Conservation (phyloP, 2,797 vertebrate genomes). For the Aselliscus stoliczkanus region DNA sequence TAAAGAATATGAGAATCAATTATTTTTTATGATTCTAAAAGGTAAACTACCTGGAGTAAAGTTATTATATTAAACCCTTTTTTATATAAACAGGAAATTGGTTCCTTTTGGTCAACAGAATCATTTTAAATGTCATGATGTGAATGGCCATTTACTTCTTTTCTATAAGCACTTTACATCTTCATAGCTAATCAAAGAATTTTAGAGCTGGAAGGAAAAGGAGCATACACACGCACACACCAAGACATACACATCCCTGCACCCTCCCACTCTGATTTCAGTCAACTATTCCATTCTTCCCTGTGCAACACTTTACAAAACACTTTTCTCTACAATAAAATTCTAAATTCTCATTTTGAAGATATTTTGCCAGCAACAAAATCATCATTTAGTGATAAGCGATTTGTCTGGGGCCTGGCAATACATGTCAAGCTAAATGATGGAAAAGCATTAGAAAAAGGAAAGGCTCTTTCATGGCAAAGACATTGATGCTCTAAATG, state of each 20-base stretch:
- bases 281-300: neutral
- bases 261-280: neutral
- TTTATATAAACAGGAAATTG: neutral
- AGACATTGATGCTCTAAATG: neutral
- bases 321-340: neutral
- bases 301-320: neutral
- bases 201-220: neutral
- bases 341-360: neutral
- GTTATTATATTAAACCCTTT: neutral
- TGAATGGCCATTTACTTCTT: neutral
- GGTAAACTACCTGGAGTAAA: neutral
- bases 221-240: neutral
- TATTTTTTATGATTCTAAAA: neutral
- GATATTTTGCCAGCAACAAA: neutral
- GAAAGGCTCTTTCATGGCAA: neutral
- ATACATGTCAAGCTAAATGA: neutral
- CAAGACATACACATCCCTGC: neutral
- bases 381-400: slow-evolving; percentile 1
- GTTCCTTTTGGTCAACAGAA: neutral
- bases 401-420: neutral
- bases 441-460: neutral
- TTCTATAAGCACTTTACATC: neutral
- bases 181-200: neutral
- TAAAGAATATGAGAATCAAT: neutral
- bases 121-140: neutral